Percentiles rank a stretch among this genome's conserved stretches.
These are phyloP conservation scores for Gonioctena quinquepunctata DNA, from an alignment of 1,140 invertebrate genomes.

Conservation along the genomic window DNA sequence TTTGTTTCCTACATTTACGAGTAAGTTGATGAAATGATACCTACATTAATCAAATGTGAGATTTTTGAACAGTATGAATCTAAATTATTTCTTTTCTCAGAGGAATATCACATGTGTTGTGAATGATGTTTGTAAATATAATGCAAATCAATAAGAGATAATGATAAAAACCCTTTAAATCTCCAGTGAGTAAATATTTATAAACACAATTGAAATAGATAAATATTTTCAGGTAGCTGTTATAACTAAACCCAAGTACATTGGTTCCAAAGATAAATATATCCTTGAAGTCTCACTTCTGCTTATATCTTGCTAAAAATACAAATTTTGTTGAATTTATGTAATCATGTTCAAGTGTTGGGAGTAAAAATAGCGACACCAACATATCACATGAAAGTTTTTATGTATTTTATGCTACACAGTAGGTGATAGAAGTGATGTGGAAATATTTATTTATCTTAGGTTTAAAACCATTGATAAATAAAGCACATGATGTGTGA, in stretches of 20 bases:
- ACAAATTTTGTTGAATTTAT: constrained; percentile 3
- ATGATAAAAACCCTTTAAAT: neutral
- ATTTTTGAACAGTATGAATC: neutral
- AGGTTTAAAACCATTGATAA: neutral
- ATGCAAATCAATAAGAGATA: neutral
- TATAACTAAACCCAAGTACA: neutral
- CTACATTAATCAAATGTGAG: constrained; percentile 4
- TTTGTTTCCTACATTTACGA: neutral
- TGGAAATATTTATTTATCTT: neutral
- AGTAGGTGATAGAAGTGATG: neutral
- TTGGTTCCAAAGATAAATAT: neutral
- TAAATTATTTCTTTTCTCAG: neutral
- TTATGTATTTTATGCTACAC: neutral
- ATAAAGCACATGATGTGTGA: neutral
- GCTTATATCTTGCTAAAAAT: constrained; percentile 8
- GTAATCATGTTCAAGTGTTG: neutral
- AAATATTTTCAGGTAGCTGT: neutral
- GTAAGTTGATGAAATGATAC: constrained; percentile 1
- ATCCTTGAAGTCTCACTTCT: constrained; percentile 9
- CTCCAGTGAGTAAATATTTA: neutral
- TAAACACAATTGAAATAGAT: neutral
- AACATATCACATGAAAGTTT: neutral
- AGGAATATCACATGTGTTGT: neutral
- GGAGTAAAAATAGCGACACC: neutral
- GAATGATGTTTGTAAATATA: neutral